These are phyloP conservation scores for Hemichromis elongatus DNA, from an alignment of 2,113 vertebrate species.

Conservation along the genomic window DNA sequence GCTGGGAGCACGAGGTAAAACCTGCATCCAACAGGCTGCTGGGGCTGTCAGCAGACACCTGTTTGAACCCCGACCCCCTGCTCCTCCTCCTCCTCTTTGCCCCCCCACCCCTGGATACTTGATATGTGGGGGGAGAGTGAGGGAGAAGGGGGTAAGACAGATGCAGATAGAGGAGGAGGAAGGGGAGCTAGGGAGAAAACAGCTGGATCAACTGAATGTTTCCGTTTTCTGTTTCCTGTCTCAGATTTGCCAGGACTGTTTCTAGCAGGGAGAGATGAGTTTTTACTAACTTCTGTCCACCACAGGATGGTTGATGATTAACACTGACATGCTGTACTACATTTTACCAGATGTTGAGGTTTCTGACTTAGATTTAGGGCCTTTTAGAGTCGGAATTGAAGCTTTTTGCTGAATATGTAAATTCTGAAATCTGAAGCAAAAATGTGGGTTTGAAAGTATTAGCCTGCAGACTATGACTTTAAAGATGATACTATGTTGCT, in stretches of 20 bases:
- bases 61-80: constrained; percentile 16
- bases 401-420: background rate
- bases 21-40: constrained; percentile 60
- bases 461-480: background rate
- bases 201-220: constrained; percentile 63
- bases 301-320: background rate
- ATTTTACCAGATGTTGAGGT: background rate
- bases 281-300: background rate
- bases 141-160: background rate
- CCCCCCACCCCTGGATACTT: constrained; percentile 17
- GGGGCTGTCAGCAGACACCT: constrained; percentile 70
- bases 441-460: background rate
- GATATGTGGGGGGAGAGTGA: constrained; percentile 11
- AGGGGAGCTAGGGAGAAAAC: constrained; percentile 47
- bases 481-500: background rate
- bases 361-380: background rate
- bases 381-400: background rate
- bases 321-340: background rate
- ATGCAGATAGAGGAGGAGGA: constrained; percentile 38
- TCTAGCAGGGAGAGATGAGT: background rate
- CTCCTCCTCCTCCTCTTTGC: background rate
- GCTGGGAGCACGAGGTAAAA: constrained; percentile 63
- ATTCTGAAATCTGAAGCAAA: background rate
- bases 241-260: constrained; percentile 16
- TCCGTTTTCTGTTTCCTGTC: constrained; percentile 59